Conservation (phyloP, 2,888 invertebrate species). For the Omphaloscelis lunosa region DNA sequence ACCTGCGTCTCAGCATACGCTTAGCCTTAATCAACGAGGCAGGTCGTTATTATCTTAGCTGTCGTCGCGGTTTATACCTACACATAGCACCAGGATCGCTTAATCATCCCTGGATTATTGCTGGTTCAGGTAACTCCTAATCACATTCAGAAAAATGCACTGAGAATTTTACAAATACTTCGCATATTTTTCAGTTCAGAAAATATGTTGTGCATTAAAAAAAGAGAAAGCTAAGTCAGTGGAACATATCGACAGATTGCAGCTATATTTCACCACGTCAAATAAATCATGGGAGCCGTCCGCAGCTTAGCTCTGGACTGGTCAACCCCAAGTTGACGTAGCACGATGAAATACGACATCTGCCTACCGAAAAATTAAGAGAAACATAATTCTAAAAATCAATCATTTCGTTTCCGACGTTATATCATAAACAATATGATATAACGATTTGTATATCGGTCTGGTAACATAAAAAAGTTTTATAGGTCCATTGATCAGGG, state of each 20-base stretch:
- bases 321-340: constrained; percentile 39
- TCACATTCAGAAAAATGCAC: constrained; percentile 10
- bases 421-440: constrained; percentile 1
- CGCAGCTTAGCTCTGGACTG: constrained; percentile 30
- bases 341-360: constrained; percentile 35
- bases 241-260: constrained; percentile 49
- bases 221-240: constrained; percentile 23
- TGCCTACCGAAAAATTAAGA: constrained; percentile 26
- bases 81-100: background rate
- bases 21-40: too few species aligned
- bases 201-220: constrained; percentile 34
- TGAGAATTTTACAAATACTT: constrained; percentile 19
- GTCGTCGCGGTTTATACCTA: background rate
- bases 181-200: constrained; percentile 5
- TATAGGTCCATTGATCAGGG: constrained; percentile 4
- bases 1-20: too few species aligned
- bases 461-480: constrained; percentile 14
- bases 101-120: background rate
- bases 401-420: constrained; percentile 44
- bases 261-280: constrained; percentile 43
- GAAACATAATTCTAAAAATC: constrained; percentile 50
- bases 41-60: too few species aligned
- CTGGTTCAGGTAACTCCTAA: background rate
- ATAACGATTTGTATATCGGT: constrained; percentile 10
- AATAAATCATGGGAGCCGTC: constrained; percentile 53